Base-by-base conservation (phyloP, 2,113 vertebrate species). In the Maccullochella peelii region DNA sequence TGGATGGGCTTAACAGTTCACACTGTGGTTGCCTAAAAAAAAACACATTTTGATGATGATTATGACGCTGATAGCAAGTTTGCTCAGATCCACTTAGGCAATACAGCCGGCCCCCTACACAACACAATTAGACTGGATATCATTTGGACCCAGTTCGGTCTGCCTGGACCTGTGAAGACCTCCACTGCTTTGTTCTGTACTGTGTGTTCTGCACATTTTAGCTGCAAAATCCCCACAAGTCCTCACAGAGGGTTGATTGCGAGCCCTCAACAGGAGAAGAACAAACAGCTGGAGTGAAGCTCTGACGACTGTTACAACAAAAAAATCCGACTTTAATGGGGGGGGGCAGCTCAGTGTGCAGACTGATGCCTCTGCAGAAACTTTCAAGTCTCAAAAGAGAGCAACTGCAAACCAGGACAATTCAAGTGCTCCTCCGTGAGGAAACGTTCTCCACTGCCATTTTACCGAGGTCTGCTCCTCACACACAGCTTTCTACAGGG, bases 391-490 rank as follows among this genome's bases (percentile, higher is more conserved):
- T 36, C 47, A 15, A 27, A 27, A 73, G 58, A 78, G 50, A 67
- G 40, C 30, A 42, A 12, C 54, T 1, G 11, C 44, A 57, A 47
- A 69, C 49, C 21, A 10, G 9, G 73, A 77, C 36, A 1, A 47
- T 63, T 77, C 44, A 49, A 81, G 68, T 57, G 79, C 65, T 79
- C 82, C 74, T 79, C 69, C 18, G 8, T 27, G 63, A 75, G 79
- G 66, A 82, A 47, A 40, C 15, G 38, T 70, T 70, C 59, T 82
- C 80, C 81, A 86, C 89, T 86, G 86, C 88, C 86, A 82, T 73
- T 80, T 63, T 59, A 75, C 21, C 11, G 66, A 63, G 57, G 54
- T 40, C 54, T 68, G 54, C 70, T 69, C 63, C 65, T 63, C 47
- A 52, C 52, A 27, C 33, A 40, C 61, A 16, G 57, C 65, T 83